Percentiles rank a stretch among this genome's conserved stretches.
Evolutionary conservation across 2,888 invertebrate genomes (phyloP).

Genomic region (Ochropleura leucogaster): DNA sequence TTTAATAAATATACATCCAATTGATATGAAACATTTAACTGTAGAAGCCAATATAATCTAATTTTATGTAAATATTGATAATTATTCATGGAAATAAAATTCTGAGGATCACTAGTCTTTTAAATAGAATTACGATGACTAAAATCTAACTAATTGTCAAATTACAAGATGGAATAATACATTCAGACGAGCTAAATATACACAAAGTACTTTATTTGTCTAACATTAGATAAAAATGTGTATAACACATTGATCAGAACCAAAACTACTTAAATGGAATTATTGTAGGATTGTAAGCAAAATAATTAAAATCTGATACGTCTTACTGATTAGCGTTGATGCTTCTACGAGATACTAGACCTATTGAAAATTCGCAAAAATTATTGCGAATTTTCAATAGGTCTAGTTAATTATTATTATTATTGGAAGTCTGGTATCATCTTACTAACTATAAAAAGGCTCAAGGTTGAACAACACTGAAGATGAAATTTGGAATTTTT

Average conservation of each 20-base stretch:
- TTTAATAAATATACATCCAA: constrained; percentile 44
- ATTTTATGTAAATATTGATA: constrained; percentile 5
- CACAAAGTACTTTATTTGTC: constrained; percentile 22
- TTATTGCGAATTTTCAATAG: too few relatives aligned
- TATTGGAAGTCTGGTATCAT: constrained; percentile 8
- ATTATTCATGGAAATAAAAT: constrained; percentile 32
- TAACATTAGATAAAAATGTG: constrained; percentile 8
- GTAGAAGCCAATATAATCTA: constrained; percentile 29
- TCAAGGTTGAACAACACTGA: constrained; percentile 15
- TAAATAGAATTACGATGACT: constrained; percentile 35
- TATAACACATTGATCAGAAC: constrained; percentile 5
- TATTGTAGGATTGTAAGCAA: not conserved
- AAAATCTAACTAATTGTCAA: constrained; percentile 24
- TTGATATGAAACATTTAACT: constrained; percentile 55
- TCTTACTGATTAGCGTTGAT: not conserved
- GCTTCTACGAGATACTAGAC: constrained; percentile 1
- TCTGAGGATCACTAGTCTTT: constrained; percentile 33
- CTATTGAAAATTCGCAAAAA: constrained; percentile 20
- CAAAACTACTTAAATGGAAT: not conserved
- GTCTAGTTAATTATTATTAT: too few relatives aligned
- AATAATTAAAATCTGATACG: not conserved
- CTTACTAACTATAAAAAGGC: not conserved
- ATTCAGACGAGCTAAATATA: constrained; percentile 44
- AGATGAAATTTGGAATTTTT: constrained; percentile 10
- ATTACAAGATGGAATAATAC: constrained; percentile 22